Conservation (phyloP, 2,113 vertebrate species). For the Mandrillus leucophaeus region DNA sequence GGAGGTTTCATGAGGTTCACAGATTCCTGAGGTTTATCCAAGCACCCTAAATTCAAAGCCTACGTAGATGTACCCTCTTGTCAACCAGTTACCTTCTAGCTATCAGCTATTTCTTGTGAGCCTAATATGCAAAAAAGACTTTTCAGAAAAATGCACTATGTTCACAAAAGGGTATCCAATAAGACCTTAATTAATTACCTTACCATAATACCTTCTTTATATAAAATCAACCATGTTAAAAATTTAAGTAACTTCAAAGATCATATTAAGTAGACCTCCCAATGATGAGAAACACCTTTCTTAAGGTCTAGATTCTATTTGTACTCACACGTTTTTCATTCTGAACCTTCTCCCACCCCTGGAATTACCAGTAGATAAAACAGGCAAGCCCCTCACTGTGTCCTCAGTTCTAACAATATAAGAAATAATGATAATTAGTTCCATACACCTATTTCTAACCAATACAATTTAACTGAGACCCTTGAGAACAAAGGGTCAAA, state of each 20-base stretch:
- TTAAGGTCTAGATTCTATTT: not conserved
- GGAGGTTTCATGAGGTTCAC: not conserved
- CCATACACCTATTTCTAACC: not conserved
- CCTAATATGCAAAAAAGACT: not conserved
- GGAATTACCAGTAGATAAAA: not conserved
- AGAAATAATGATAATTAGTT: not conserved
- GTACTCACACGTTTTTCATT: not conserved
- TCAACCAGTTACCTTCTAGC: not conserved
- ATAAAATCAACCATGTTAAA: conserved; percentile 8
- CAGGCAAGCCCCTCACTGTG: not conserved
- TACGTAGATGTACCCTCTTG: not conserved
- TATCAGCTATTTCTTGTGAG: conserved; percentile 2
- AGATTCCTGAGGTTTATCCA: not conserved
- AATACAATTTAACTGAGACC: not conserved
- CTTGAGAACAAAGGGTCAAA: conserved; percentile 3
- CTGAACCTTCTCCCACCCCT: not conserved
- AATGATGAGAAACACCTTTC: not conserved
- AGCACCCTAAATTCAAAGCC: not conserved
- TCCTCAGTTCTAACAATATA: not conserved
- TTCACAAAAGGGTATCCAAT: not conserved
- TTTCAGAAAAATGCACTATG: not conserved
- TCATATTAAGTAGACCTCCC: not conserved
- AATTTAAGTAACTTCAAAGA: not conserved
- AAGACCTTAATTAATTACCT: conserved; percentile 2
- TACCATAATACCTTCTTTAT: not conserved